Percentiles rank a stretch among this genome's conserved stretches.
Evolutionary conservation across 2,888 invertebrate genomes (phyloP).

Genomic region (Campoletis raptor): DNA sequence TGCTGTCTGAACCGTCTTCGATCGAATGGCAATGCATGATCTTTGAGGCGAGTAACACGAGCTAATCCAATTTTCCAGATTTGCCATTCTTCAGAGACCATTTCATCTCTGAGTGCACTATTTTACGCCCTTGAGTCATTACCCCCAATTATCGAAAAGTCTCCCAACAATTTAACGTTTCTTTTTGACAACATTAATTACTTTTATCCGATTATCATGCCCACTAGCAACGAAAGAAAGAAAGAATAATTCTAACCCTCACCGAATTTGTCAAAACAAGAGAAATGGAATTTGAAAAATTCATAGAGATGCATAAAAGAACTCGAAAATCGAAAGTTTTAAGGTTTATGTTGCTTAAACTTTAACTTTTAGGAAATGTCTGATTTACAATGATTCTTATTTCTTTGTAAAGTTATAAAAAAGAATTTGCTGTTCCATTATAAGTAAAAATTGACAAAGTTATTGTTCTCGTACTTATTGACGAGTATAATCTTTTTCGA

Average conservation of each 20-base stretch:
- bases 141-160: not conserved
- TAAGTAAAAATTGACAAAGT: not conserved
- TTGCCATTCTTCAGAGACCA: not conserved
- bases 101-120: slow-evolving; percentile 29
- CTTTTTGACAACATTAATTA: not conserved
- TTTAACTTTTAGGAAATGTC: not conserved
- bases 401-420: not conserved
- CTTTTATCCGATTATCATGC: not conserved
- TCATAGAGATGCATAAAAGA: not conserved
- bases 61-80: slow-evolving; percentile 25
- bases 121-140: not conserved
- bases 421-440: not conserved
- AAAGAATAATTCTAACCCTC: too few relatives aligned
- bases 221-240: too few relatives aligned
- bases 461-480: not conserved
- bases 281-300: too few relatives aligned
- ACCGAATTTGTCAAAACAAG: too few relatives aligned
- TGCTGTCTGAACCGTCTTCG: slow-evolving; percentile 33
- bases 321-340: not conserved
- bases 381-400: too few relatives aligned
- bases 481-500: too few relatives aligned
- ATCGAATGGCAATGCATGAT: slow-evolving; percentile 63
- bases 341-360: not conserved
- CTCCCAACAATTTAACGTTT: not conserved
- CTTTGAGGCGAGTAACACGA: slow-evolving; percentile 37